These are phyloP conservation scores for Drosophila pallidifrons DNA, from an alignment of 1,140 invertebrate species.

Conservation along the genomic window DNA sequence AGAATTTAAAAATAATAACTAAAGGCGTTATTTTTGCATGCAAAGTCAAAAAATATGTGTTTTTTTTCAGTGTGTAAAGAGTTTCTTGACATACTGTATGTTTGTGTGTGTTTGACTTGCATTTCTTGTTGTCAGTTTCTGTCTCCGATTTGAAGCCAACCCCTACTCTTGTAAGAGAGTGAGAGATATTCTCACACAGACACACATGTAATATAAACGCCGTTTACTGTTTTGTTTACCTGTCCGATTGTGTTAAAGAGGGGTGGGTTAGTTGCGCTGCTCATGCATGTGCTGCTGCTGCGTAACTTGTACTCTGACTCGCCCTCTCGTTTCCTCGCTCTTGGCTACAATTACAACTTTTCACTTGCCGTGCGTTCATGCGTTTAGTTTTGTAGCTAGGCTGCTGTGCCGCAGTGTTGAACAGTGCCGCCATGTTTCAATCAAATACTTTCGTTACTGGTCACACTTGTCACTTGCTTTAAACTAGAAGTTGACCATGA, in stretches of 20 bases:
- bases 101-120: slow-evolving; percentile 3
- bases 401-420: slow-evolving; percentile 29
- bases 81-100: too few species aligned
- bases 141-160: slow-evolving; percentile 43
- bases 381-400: slow-evolving; percentile 10
- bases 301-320: slow-evolving; percentile 17
- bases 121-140: slow-evolving; percentile 19
- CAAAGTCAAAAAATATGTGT: too few species aligned
- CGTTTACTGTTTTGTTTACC: slow-evolving; percentile 58
- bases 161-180: slow-evolving; percentile 23
- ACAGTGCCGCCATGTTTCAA: slow-evolving; percentile 24
- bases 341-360: slow-evolving; percentile 35
- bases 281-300: slow-evolving; percentile 16
- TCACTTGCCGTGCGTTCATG: slow-evolving; percentile 34
- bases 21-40: too few species aligned
- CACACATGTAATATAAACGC: slow-evolving; percentile 37
- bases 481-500: slow-evolving; percentile 41
- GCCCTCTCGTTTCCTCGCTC: slow-evolving; percentile 4
- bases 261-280: slow-evolving; percentile 22
- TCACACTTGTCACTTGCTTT: slow-evolving; percentile 32
- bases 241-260: slow-evolving; percentile 19
- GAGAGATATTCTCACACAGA: slow-evolving; percentile 26
- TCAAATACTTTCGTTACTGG: slow-evolving; percentile 34
- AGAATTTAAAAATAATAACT: too few species aligned
- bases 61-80: too few species aligned